Percentiles rank a stretch among this genome's conserved stretches.
Evolutionary conservation across 2,797 vertebrate genomes (phyloP).

Genomic region (Lophius americanus): DNA sequence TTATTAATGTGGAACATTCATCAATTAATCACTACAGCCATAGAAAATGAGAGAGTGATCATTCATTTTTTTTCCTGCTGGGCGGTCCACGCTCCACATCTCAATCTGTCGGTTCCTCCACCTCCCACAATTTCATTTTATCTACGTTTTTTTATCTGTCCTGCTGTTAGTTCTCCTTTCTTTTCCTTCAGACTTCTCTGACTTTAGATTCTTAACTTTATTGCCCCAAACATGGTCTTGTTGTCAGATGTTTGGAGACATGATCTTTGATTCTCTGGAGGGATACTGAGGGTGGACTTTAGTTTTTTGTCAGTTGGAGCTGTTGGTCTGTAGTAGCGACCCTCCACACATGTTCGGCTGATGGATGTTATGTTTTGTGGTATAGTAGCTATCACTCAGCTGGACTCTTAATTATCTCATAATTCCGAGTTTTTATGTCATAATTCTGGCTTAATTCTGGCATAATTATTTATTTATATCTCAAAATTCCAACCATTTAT

Average conservation of each 20-base stretch:
- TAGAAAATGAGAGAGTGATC: conserved; percentile 57
- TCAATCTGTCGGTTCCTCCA: conserved; percentile 35
- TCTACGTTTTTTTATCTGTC: conserved; percentile 30
- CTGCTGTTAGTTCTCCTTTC: conserved; percentile 20
- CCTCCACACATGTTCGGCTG: too few species aligned
- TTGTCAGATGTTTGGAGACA: background rate
- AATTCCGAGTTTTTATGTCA: too few species aligned
- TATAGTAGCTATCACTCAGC: background rate
- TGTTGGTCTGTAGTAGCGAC: too few species aligned
- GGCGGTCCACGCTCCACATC: conserved; percentile 30
- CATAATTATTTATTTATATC: too few species aligned
- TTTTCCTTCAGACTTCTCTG: background rate
- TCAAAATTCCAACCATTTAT: too few species aligned
- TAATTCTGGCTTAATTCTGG: too few species aligned
- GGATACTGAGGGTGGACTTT: too few species aligned
- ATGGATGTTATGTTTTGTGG: background rate
- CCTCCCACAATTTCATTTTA: conserved; percentile 30
- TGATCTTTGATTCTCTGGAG: too few species aligned
- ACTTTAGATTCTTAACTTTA: conserved; percentile 3
- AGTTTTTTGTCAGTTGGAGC: too few species aligned
- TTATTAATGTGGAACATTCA: conserved; percentile 74
- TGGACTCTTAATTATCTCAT: background rate
- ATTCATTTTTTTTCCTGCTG: conserved; percentile 39
- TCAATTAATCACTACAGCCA: conserved; percentile 68
- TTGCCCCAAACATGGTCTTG: background rate